These are phyloP conservation scores for Drosophila lutescens DNA, from an alignment of 2,888 invertebrate genomes.

Conservation along the genomic window DNA sequence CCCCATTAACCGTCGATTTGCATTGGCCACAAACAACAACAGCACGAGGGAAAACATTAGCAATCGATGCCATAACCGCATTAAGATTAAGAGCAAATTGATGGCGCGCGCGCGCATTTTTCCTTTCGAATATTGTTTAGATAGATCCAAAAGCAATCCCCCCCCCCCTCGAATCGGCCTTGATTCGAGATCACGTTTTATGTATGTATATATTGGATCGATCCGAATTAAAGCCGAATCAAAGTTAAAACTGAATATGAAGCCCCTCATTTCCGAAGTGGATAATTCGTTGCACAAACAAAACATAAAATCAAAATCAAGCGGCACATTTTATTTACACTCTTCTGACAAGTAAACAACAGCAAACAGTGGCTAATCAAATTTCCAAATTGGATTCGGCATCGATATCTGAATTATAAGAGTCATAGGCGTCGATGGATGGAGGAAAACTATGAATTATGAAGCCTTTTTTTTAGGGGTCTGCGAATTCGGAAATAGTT, in stretches of 20 bases:
- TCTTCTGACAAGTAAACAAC: conserved; percentile 28
- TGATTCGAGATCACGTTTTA: conserved; percentile 22
- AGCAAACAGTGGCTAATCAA: conserved; percentile 21
- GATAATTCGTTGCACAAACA: conserved; percentile 34
- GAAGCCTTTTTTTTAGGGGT: not conserved
- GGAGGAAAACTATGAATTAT: not conserved
- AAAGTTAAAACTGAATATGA: not conserved
- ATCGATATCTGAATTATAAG: conserved; percentile 9
- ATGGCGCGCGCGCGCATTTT: conserved; percentile 22
- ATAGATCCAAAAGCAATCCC: conserved; percentile 1
- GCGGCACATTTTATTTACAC: conserved; percentile 29
- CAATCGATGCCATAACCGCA: conserved; percentile 29
- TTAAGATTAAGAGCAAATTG: conserved; percentile 36
- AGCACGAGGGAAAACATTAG: conserved; percentile 21
- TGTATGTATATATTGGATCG: conserved; percentile 2
- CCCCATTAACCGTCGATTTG: conserved; percentile 33
- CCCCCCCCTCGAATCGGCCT: conserved; percentile 1
- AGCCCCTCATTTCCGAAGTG: conserved; percentile 1
- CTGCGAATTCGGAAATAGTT: conserved; percentile 13
- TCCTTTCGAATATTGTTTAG: conserved; percentile 16
- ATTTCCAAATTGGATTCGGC: not conserved
- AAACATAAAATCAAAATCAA: conserved; percentile 3
- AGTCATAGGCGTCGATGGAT: not conserved
- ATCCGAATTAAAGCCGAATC: not conserved
- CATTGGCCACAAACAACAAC: conserved; percentile 23